A percentile compares a stretch with the other conserved stretches of the same genome.
Evolutionary conservation across 2,888 invertebrate species (phyloP).

Genomic region (Drosophila heteroneura): DNA sequence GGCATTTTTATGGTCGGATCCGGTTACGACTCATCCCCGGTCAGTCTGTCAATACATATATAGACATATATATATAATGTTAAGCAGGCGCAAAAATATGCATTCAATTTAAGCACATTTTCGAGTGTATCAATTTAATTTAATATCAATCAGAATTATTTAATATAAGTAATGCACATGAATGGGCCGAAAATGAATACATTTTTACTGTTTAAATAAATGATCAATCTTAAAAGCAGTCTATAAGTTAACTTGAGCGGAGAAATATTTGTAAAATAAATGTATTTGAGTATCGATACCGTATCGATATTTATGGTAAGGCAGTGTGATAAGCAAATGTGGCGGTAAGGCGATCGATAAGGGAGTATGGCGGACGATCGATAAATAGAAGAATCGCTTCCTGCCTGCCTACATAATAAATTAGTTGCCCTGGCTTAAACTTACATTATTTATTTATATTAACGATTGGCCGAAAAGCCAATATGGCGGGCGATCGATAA

Average conservation of each 20-base stretch:
- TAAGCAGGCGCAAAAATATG: slow-evolving; percentile 1
- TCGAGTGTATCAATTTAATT: neutral
- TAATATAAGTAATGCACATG: neutral
- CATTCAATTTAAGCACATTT: neutral
- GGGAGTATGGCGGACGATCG: neutral
- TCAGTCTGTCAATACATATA: neutral
- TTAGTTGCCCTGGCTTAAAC: neutral
- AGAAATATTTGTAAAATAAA: neutral
- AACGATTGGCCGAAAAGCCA: neutral
- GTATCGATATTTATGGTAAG: neutral
- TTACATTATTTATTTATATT: neutral
- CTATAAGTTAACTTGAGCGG: neutral
- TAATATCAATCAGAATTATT: neutral
- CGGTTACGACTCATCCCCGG: slow-evolving; percentile 5
- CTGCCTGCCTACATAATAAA: neutral
- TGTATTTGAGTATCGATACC: neutral
- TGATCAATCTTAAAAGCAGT: neutral
- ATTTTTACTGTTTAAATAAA: neutral
- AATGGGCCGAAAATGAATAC: neutral
- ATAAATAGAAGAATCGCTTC: neutral
- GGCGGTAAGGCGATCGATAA: neutral
- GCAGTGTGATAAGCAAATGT: neutral
- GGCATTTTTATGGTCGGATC: slow-evolving; percentile 50
- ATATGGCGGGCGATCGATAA: neutral
- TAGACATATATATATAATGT: slow-evolving; percentile 12